Evolutionary conservation across 2,888 invertebrate genomes (phyloP), one percentile per base, ranked within the genome.

Genomic region (Cephus spinipes): DNA sequence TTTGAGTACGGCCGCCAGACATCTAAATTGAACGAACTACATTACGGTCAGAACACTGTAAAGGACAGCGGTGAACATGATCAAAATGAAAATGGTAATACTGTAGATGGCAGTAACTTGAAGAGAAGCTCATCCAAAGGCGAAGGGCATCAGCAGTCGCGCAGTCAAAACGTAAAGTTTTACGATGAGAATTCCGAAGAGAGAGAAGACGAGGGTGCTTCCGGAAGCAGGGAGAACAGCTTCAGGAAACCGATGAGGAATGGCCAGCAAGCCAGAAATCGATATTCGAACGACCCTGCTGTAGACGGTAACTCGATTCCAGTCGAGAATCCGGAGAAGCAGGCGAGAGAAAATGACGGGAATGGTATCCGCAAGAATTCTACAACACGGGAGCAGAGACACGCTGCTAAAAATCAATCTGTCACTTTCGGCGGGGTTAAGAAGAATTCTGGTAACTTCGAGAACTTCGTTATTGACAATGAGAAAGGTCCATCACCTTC

Each of bases 1-100:
- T 76, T 78, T 71, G 76, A 78, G 35, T 69, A 76, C 79, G 73
- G 36, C 68, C 73, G 30, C n/a, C 36, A 75, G n/a, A 30, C 30
- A 30, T n/a, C 74, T 4, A 74, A 74, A 34, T 12, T 6, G 30
- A 30, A 32, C 12, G 74, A 74, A 6, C 33, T 1, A 31, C 23
- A 55, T 9, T 23, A 55, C 55, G 23, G 23, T 23, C 23, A 23
- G 55, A 55, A 23, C 9, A 23, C 23, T 23, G 23, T 1, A 1
- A 55, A 23, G 55, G 31, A 71, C 71, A 33, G 31, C 9, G 71
- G 15, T 30, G 32, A 31, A 12, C 31, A 31, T 1, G 71, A 15
- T 30, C 71, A 31, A 71, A 12, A 71, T 33, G 31, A 32, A 33
- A 71, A 71, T 33, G 71, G 31, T 23, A 55, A 6, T 23, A 1